A percentile compares a stretch with the other conserved stretches of the same genome.
Conservation (phyloP, 2,797 vertebrate genomes). For the Labroides dimidiatus region DNA sequence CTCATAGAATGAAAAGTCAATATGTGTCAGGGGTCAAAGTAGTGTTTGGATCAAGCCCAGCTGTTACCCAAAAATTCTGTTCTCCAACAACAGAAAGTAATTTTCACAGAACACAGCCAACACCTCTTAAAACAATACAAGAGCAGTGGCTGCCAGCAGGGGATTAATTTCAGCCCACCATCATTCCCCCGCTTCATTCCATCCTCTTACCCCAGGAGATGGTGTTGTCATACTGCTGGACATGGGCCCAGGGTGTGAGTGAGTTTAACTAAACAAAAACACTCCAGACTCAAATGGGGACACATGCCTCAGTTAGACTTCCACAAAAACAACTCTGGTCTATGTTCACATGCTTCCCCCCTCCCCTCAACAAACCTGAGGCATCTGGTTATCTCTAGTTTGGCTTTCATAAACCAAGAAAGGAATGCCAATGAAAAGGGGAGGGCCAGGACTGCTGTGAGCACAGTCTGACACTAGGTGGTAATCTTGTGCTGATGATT, state of each 20-base stretch:
- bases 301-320: slow-evolving; percentile 53
- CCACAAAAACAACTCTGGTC: slow-evolving; percentile 65
- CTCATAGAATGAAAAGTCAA: too few species aligned
- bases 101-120: slow-evolving; percentile 75
- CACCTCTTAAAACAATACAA: slow-evolving; percentile 75
- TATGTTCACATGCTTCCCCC: slow-evolving; percentile 45
- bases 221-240: slow-evolving; percentile 80
- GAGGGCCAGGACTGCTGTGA: slow-evolving; percentile 23
- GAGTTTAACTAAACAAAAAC: slow-evolving; percentile 82
- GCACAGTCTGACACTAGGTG: slow-evolving; percentile 68
- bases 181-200: slow-evolving; percentile 64
- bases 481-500: slow-evolving; percentile 64
- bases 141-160: slow-evolving; percentile 60
- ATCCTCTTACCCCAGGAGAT: slow-evolving; percentile 70
- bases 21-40: slow-evolving; percentile 34
- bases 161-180: slow-evolving; percentile 70
- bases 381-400: slow-evolving; percentile 56
- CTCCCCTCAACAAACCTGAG: slow-evolving; percentile 44
- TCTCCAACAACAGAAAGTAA: slow-evolving; percentile 71
- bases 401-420: slow-evolving; percentile 36
- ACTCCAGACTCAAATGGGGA: slow-evolving; percentile 63
- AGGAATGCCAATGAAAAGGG: slow-evolving; percentile 29
- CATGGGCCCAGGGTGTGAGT: slow-evolving; percentile 70
- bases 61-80: slow-evolving; percentile 42
- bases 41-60: slow-evolving; percentile 43